Conservation (phyloP, 2,113 vertebrate species). For the Suncus etruscus region DNA sequence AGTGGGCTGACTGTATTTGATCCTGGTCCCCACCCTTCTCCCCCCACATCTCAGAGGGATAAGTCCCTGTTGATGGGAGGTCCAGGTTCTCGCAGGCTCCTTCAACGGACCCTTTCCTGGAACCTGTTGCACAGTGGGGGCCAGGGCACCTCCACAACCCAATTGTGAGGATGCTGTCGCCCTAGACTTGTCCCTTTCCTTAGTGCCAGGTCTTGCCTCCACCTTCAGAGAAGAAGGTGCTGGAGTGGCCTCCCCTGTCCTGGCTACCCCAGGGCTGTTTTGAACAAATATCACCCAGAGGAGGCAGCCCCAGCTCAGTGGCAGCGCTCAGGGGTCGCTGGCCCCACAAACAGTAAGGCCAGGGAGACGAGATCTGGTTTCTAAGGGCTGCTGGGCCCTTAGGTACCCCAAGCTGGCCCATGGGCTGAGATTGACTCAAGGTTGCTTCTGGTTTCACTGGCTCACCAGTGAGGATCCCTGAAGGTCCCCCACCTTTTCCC, state of each 20-base stretch:
- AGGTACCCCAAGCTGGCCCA: neutral
- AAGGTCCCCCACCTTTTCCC: neutral
- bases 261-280: too few species aligned
- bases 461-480: neutral
- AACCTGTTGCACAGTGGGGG: neutral
- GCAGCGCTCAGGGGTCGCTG: too few species aligned
- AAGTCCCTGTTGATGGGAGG: neutral
- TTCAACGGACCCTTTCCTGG: neutral
- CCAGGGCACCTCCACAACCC: neutral
- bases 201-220: neutral
- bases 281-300: too few species aligned
- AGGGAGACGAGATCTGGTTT: too few species aligned
- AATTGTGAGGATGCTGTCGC: too few species aligned
- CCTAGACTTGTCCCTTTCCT: too few species aligned
- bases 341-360: too few species aligned
- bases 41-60: too few species aligned
- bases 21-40: neutral
- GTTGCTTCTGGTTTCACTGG: too few species aligned
- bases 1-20: neutral
- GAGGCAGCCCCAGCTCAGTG: too few species aligned
- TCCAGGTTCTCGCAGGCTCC: neutral
- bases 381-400: too few species aligned
- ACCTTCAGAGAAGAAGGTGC: neutral
- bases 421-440: neutral
- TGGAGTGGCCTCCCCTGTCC: neutral